phyloP scores from a whole-genome alignment of 1,140 invertebrate species.

The Drosophila ficusphila region DNA sequence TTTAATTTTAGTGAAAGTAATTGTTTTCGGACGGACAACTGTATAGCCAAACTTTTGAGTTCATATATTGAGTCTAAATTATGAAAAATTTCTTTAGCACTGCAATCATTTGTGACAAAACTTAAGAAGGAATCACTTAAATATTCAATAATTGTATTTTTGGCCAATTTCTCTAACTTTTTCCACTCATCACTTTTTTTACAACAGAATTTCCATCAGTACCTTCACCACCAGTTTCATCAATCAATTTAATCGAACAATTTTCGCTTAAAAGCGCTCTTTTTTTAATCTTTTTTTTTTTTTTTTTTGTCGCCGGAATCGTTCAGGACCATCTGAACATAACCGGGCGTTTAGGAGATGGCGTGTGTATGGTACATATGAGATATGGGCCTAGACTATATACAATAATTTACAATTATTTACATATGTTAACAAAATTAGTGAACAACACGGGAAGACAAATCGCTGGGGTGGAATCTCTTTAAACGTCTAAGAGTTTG shows the following conservation, averaged over 20 bases:
- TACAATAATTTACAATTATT: no score
- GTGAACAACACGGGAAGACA: no score
- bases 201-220: conserved; percentile 56
- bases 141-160: conserved; percentile 73
- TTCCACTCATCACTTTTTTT: conserved; percentile 61
- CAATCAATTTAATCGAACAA: not conserved
- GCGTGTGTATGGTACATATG: no score
- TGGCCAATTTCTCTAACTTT: conserved; percentile 59
- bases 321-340: no score
- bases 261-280: not conserved
- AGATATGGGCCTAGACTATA: no score
- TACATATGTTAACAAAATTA: no score
- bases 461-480: no score
- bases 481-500: no score
- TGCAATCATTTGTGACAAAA: conserved; percentile 64
- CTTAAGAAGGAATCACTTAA: conserved; percentile 74
- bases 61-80: conserved; percentile 79
- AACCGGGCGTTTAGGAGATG: no score
- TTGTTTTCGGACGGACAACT: conserved; percentile 56
- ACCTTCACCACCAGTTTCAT: not conserved
- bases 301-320: no score
- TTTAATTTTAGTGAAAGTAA: conserved; percentile 74
- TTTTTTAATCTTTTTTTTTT: no score
- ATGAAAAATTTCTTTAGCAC: conserved; percentile 68
- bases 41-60: conserved; percentile 73